phyloP scores from a whole-genome alignment of 1,140 invertebrate genomes.

The Lasioglossum albipes region DNA sequence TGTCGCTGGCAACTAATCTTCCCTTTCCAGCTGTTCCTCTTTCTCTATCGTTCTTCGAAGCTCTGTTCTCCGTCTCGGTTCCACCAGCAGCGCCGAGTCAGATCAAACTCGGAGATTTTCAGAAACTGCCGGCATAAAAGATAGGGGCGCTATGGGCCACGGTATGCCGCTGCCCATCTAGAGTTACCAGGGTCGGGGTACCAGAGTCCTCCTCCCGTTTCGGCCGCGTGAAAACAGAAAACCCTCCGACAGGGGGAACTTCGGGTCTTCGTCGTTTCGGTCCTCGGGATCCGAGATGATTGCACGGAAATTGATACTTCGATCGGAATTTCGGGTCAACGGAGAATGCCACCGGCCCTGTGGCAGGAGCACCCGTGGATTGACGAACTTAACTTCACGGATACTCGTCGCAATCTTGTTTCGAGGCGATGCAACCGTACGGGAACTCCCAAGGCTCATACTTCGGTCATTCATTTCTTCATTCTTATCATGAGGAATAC shows the following conservation, averaged over 20 bases:
- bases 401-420: too few relatives aligned
- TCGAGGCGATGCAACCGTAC: too few relatives aligned
- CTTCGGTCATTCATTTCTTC: too few relatives aligned
- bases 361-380: too few relatives aligned
- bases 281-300: not conserved
- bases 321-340: conserved; percentile 17
- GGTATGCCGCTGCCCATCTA: conserved; percentile 71
- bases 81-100: conserved; percentile 42
- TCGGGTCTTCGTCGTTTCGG: not conserved
- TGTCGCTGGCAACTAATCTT: conserved; percentile 63
- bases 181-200: conserved; percentile 70
- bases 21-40: conserved; percentile 24
- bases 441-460: too few relatives aligned
- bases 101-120: conserved; percentile 76
- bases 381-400: too few relatives aligned
- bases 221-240: conserved; percentile 19
- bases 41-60: conserved; percentile 1
- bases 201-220: not conserved
- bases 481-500: too few relatives aligned
- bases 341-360: not conserved
- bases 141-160: conserved; percentile 72
- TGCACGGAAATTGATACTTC: conserved; percentile 29
- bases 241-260: not conserved
- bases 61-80: conserved; percentile 12
- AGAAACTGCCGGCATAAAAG: conserved; percentile 73